Evolutionary conservation across 2,113 vertebrate species (phyloP).

Genomic region (Lathamus discolor): DNA sequence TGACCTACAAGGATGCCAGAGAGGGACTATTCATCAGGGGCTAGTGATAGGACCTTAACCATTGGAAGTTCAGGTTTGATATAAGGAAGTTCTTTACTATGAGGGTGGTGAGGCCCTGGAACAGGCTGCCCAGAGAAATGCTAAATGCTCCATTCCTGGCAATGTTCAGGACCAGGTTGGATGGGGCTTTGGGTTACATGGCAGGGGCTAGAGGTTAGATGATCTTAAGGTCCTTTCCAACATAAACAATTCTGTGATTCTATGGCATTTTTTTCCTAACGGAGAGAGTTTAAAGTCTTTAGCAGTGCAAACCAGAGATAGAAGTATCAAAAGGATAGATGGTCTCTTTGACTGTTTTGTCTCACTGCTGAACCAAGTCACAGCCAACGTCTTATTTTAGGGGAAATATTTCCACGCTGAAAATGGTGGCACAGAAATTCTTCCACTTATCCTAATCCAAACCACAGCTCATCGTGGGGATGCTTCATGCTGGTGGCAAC

Average conservation of each 20-base stretch:
- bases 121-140: background rate
- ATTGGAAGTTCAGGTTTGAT: background rate
- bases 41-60: background rate
- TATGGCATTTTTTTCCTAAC: background rate
- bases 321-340: conserved; percentile 34
- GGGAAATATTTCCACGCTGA: background rate
- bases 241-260: background rate
- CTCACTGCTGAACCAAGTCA: conserved; percentile 26
- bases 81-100: background rate
- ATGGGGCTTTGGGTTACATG: background rate
- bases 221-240: background rate
- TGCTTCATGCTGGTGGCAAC: background rate
- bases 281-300: conserved; percentile 21
- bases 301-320: background rate
- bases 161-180: background rate
- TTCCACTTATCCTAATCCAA: background rate
- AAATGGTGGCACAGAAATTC: background rate
- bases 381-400: conserved; percentile 29
- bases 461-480: background rate
- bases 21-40: background rate
- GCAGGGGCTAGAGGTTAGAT: background rate
- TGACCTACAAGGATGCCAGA: background rate
- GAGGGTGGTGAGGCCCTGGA: background rate
- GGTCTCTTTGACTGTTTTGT: conserved; percentile 38
- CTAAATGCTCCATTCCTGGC: background rate